Evolutionary conservation across 2,888 invertebrate species (phyloP), one percentile per base, ranked within the genome.

Genomic region (Ctenicera cuprea): DNA sequence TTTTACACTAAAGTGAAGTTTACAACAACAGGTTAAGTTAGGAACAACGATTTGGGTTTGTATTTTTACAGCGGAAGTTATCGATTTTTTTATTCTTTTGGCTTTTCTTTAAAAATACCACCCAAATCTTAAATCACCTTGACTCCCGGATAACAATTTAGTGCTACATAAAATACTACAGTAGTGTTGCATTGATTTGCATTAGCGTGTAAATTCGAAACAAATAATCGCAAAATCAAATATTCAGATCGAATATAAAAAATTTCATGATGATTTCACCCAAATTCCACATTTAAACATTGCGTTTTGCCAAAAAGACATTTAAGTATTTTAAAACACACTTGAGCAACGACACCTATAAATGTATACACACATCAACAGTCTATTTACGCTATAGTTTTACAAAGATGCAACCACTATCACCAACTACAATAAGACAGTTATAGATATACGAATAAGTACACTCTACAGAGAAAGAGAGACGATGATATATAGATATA

Each of bases 281-380:
- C 88, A 88, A 88, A 88, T 87, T 87, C 87, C 87, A 85, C 83
- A 85, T 84, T 33, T 79, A 82, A 83, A 85, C 83, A 85, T 84
- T 84, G 85, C 86, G 86, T 86, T 85, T 85, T 86, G 86, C 86
- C 86, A 86, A 85, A 86, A 86, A 84, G 85, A 85, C 84, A 85
- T 76, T 67, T 73, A 72, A 68, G 48, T 54, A 72, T 70, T 57
- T 71, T 66, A 48, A 57, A 75, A 77, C 69, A 77, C 69, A 68
- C 78, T 83, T 84, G 86, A 87, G 85, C 87, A 87, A 87, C 87
- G 87, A 87, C 87, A 87, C 87, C 80, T 85, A 86, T 85, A 82
- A 81, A 82, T 81, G 20, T 20, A 81, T 80, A 81, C 82, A 82
- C 82, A 86, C 85, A 86, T 83, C 83, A 81, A 85, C 82, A 83